Base-by-base conservation (phyloP, 1,140 invertebrate genomes). In the Glossosoma conforme region DNA sequence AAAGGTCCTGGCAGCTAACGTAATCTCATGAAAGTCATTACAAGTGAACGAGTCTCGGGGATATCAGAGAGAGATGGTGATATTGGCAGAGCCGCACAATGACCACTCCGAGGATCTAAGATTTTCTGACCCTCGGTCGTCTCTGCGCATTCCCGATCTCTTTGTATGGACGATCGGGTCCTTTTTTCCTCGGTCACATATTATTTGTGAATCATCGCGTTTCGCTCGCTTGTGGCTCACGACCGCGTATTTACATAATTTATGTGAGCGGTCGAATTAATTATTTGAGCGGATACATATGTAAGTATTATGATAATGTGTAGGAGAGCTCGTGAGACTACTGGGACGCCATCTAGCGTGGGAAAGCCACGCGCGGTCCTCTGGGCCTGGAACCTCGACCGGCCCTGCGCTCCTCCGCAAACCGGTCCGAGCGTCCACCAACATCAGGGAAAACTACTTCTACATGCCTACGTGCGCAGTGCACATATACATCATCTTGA, bases 301-400 rank as follows among this genome's bases (percentile, higher is more conserved):
- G 32, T 20, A 46, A 46, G 33, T 24, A 43, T 43, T 43, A 43
- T 36, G 48, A 50, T 50, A 50, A 50, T 50, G 18, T 10, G 5
- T 20, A 40, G 18, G 20, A 46, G 46, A 20, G 32, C 53, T 50
- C 43, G 43, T 45, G 53, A 50, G 40, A 48, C 5, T 44, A 22
- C 28, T 40, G n/a, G 33, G 37, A 30, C 49, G 49, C 44, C 54
- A 52, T 52, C 49, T 49, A 48, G 44, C 54, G 49, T 51, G 50
- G 45, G 54, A 51, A 52, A 52, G 22, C 33, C 21, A 22, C 36
- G 9, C 19, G 22, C 33, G 15, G 33, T 24, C 20, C 19, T 42
- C 40, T 8, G 9, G 40, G 20, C 17, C 43, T 8, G 13, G 14
- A 21, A 18, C 17, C 1, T 41, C 35, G 2, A 36, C 9, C 14